Evolutionary conservation across 35 echinoderm and acorn worm genomes (phyloP).

Genomic region (Amphiura filiformis): DNA sequence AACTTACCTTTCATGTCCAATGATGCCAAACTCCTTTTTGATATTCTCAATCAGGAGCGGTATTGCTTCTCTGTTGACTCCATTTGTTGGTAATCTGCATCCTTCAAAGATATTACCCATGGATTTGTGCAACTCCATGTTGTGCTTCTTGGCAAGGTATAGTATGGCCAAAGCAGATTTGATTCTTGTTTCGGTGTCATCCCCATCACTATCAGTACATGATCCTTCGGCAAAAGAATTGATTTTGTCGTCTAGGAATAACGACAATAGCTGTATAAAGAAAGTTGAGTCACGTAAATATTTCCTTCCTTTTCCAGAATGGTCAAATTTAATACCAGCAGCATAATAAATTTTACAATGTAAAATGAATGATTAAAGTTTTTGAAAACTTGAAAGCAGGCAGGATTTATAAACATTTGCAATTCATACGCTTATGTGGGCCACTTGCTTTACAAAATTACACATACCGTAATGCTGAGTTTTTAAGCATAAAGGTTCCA

Average conservation of each 20-base stretch:
- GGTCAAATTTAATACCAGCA: too few species aligned
- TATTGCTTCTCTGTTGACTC: background rate
- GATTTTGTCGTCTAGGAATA: background rate
- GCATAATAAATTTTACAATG: too few species aligned
- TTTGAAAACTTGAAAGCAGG: too few species aligned
- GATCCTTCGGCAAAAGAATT: background rate
- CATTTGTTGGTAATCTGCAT: background rate
- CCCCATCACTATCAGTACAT: background rate
- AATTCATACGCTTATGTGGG: too few species aligned
- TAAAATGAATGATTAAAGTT: too few species aligned
- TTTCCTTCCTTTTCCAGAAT: too few species aligned
- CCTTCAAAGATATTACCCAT: background rate
- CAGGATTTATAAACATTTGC: too few species aligned
- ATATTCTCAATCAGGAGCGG: background rate
- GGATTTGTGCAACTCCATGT: background rate
- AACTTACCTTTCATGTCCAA: background rate
- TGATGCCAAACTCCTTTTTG: background rate
- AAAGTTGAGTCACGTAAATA: too few species aligned
- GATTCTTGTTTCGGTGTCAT: background rate
- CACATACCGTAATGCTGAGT: too few species aligned
- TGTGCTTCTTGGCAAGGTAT: background rate
- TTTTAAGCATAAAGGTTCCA: too few species aligned
- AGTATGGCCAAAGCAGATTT: background rate
- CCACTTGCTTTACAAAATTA: too few species aligned
- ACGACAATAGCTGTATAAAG: background rate